Percentiles rank a stretch among this genome's conserved stretches.
phyloP scores from a whole-genome alignment of 2,797 vertebrate genomes.

The Choloepus didactylus region DNA sequence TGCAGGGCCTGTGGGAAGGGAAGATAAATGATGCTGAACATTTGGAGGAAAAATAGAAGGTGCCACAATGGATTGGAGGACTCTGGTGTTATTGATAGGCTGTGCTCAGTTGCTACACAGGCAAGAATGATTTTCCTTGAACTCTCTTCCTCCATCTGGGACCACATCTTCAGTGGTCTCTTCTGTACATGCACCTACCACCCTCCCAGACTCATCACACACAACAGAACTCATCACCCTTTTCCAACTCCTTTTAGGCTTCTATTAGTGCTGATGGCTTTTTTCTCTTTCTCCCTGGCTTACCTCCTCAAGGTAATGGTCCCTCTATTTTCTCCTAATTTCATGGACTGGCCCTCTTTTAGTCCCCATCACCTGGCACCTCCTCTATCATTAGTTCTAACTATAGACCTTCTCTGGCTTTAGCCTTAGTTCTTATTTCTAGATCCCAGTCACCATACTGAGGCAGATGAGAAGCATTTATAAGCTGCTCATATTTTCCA shows the following conservation, averaged over 20 bases:
- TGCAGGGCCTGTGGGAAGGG: constrained; percentile 1
- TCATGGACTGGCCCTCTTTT: neutral
- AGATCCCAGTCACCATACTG: neutral
- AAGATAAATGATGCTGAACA: constrained; percentile 40
- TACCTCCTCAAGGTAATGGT: neutral
- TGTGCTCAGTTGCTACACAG: constrained; percentile 43
- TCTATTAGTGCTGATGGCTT: constrained; percentile 3
- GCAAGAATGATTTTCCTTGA: constrained; percentile 15
- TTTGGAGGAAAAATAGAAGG: constrained; percentile 62
- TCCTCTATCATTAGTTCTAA: neutral
- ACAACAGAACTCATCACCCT: neutral
- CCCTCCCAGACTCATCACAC: neutral
- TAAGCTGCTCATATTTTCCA: constrained; percentile 16
- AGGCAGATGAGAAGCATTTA: neutral
- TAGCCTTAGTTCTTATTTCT: neutral
- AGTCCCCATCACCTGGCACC: neutral
- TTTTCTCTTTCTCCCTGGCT: neutral
- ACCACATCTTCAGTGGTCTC: neutral
- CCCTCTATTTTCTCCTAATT: neutral
- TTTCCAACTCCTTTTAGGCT: neutral
- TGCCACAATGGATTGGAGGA: neutral
- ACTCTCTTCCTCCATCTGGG: constrained; percentile 9
- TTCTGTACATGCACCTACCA: neutral
- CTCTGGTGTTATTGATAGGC: constrained; percentile 29
- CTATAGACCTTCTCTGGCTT: neutral